Evolutionary conservation across 2,888 invertebrate species (phyloP), one percentile per base, ranked within the genome.

Genomic region (Lepas anatifera): DNA sequence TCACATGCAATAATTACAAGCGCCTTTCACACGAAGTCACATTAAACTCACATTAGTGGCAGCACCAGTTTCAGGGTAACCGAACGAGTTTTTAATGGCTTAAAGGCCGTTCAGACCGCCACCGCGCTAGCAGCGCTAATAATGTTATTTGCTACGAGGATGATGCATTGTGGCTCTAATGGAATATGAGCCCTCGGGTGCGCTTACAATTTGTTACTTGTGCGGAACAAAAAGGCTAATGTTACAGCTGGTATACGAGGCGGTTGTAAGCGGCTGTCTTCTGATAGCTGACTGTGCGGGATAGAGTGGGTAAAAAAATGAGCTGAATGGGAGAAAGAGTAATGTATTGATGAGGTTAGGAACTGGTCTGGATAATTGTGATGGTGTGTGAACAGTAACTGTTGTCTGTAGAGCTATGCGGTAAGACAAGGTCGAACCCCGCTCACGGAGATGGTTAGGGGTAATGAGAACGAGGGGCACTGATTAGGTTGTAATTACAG

Each of bases 61-160:
- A 7, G 29, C 58, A 22, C n/a, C 58, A 35, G 35, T 58, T 58
- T 58, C 22, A 35, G 32, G 22, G 32, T 32, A 35, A 35, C 58
- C 58, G 32, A 58, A 58, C 58, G 58, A 58, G 58, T 58, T 58
- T 58, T 35, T 58, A 58, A 58, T 58, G 58, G 22, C 58, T 22
- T 58, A 58, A 58, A 18, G 22, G 29, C 32, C 58, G 10, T 22
- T 58, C 8, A 22, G 16, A 35, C 8, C 6, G 58, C 2, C 58
- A 22, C 22, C 58, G 8, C 32, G 35, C 58, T 35, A 18, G 18
- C 58, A 58, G 35, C 58, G n/a, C 58, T 58, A 58, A 58, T 58
- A 58, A 58, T 58, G 58, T 35, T 58, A 58, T 58, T 58, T 58
- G 32, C 35, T 29, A 35, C 32, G 32, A 16, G 35, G 3, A 35